Percentiles rank a stretch among this genome's conserved stretches.
phyloP scores from a whole-genome alignment of 2,888 invertebrate genomes.

The Limnephilus auricula region DNA sequence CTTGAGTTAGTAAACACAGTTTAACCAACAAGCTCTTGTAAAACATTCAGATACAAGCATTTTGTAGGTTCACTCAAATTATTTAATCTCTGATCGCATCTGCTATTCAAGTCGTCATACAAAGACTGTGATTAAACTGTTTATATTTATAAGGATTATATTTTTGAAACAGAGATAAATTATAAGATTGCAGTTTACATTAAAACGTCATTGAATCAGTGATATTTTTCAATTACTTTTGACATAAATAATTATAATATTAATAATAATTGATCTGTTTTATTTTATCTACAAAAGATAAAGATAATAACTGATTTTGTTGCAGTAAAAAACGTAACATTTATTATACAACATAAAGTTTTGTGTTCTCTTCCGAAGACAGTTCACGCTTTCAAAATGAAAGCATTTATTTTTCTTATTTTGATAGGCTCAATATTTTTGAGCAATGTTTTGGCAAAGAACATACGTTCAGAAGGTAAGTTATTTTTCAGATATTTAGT shows the following conservation, averaged over 20 bases:
- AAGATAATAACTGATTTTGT: slow-evolving; percentile 3
- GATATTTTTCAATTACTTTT: background rate
- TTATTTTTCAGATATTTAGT: background rate
- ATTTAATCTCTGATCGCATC: background rate
- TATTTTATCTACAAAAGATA: background rate
- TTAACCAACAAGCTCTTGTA: no score
- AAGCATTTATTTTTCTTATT: slow-evolving; percentile 16
- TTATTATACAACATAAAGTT: background rate
- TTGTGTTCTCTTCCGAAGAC: background rate
- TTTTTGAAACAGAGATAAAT: background rate
- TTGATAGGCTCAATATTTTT: slow-evolving; percentile 35
- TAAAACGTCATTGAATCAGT: background rate
- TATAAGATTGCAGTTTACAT: background rate
- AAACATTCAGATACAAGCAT: background rate
- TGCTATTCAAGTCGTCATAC: background rate
- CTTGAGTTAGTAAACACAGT: background rate
- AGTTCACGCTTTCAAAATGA: slow-evolving; percentile 24
- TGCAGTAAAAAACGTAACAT: background rate
- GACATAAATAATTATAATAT: background rate
- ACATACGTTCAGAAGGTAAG: slow-evolving; percentile 42
- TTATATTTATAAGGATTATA: background rate
- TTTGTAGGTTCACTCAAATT: no score
- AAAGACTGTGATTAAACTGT: background rate
- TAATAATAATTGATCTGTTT: background rate
- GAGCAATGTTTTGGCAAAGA: slow-evolving; percentile 10